phyloP scores from a whole-genome alignment of 2,113 vertebrate genomes.

The Aspidoscelis tigris region DNA sequence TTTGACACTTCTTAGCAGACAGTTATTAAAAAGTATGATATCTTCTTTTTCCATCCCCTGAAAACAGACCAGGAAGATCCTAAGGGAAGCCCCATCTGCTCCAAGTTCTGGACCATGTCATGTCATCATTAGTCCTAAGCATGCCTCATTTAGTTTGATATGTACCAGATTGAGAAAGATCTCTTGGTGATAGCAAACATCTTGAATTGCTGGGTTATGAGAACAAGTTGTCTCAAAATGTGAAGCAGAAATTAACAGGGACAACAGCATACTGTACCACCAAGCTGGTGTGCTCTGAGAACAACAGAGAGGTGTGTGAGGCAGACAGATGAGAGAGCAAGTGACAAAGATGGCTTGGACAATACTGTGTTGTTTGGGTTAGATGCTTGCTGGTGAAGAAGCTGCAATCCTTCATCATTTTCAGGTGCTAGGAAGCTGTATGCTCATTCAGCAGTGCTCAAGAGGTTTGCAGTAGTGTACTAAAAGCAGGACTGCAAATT shows the following conservation, averaged over 20 bases:
- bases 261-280: not conserved
- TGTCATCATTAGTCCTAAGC: constrained; percentile 72
- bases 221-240: not conserved
- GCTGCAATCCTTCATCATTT: not conserved
- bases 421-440: not conserved
- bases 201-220: constrained; percentile 18
- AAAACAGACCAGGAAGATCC: constrained; percentile 60
- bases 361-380: not conserved
- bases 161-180: constrained; percentile 63
- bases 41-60: constrained; percentile 30
- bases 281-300: not conserved
- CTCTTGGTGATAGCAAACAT: constrained; percentile 47
- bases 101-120: constrained; percentile 65
- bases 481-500: constrained; percentile 2
- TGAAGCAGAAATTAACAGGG: not conserved
- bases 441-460: constrained; percentile 5
- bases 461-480: not conserved
- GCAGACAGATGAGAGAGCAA: not conserved
- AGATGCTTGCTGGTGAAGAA: not conserved
- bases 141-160: constrained; percentile 68
- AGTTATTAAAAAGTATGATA: constrained; percentile 21
- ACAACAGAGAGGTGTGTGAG: not conserved
- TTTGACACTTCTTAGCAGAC: constrained; percentile 9
- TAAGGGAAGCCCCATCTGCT: constrained; percentile 72
- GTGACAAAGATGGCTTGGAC: not conserved